Base-by-base conservation (phyloP, 1,140 invertebrate genomes). In the Apis dorsata region DNA sequence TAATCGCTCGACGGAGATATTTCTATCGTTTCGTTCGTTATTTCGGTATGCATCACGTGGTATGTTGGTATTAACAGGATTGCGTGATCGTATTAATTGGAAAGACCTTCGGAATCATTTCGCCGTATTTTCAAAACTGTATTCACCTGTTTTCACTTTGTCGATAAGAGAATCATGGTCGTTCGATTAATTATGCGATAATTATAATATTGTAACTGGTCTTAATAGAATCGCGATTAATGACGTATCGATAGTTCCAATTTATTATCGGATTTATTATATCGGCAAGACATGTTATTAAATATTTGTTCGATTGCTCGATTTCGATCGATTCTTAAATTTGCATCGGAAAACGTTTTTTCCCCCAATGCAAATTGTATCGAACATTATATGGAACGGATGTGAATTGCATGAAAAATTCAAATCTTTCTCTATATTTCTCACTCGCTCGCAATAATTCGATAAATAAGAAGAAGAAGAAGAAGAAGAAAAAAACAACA, bases 131-230 rank as follows among this genome's bases (percentile, higher is more conserved):
- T 7, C 34, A 44, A 2, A 7, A 17, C 51, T 2, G 65, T 19
- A 69, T 79, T 79, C 34, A 59, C 53, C 28, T 68, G 51, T 17
- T 53, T 53, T 71, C 69, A 24, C n/a, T 21, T 71, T 8, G 17
- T 28, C n/a, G 49, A 15, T 8, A 1, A 5, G 12, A 9, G 21
- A 49, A 21, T 10, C 19, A n/a, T 9, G 24, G 21, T 53, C 17
- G 24, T 34, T 49, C 17, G 9, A 13, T 34, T 66, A 69, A 78
- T 69, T 59, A 49, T 55, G 55, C 19, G 71, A 79, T 79, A 53
- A 79, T 79, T 79, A 79, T 69, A 55, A 79, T 49, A n/a, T 24
- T 19, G 63, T 34, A 53, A 12, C 59, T 51, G 49, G 24, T 79
- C 24, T 70, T 62, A 62, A 19, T 17, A 4, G 55, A 21, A 28